These are phyloP conservation scores for Cephus runcator DNA, from an alignment of 2,888 invertebrate species.

Conservation along the genomic window DNA sequence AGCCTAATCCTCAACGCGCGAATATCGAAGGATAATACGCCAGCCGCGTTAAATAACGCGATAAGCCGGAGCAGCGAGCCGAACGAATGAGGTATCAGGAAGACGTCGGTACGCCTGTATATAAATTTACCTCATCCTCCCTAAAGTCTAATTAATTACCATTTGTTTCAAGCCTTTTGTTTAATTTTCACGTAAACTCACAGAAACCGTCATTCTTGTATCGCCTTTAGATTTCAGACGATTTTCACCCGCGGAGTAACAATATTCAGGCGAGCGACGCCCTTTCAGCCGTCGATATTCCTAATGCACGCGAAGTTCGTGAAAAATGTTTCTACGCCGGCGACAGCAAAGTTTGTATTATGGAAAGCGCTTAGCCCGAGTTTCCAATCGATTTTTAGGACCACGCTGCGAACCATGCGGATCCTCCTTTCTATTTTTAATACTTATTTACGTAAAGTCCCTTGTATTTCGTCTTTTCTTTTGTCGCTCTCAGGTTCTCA, in stretches of 20 bases:
- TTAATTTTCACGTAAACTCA: not conserved
- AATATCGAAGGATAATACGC: too few relatives aligned
- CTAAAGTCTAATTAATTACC: not conserved
- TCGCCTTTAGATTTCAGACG: not conserved
- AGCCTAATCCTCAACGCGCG: too few relatives aligned
- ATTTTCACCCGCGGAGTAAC: not conserved
- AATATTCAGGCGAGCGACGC: not conserved
- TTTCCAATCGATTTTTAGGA: not conserved
- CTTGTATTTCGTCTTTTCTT: not conserved
- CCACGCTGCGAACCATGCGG: not conserved
- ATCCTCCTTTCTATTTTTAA: not conserved
- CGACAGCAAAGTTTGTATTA: not conserved
- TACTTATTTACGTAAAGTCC: not conserved
- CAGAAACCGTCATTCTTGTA: not conserved
- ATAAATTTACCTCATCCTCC: slow-evolving; percentile 46
- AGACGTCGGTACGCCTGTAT: too few relatives aligned
- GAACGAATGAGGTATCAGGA: too few relatives aligned
- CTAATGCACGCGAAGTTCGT: not conserved
- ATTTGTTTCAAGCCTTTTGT: not conserved
- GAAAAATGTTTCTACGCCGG: not conserved
- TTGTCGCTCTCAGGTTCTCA: not conserved
- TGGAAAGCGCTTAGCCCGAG: not conserved
- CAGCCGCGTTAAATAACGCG: too few relatives aligned
- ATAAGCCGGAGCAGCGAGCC: too few relatives aligned
- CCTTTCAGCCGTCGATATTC: not conserved